These are phyloP conservation scores for Hemichromis elongatus DNA, from an alignment of 2,113 vertebrate species.

Conservation along the genomic window DNA sequence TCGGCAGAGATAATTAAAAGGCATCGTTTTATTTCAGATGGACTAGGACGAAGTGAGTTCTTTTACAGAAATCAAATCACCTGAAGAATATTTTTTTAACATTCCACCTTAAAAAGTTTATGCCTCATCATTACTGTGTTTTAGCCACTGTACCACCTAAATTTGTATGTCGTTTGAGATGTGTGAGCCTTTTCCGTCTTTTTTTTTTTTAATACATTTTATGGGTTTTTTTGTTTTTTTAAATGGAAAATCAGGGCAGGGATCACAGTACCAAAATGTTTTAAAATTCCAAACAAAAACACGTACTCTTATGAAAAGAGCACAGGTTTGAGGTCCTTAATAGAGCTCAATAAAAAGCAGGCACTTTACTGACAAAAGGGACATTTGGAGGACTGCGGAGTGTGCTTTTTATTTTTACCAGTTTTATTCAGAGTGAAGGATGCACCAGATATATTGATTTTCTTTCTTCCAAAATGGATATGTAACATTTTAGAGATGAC, in stretches of 20 bases:
- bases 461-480: constrained; percentile 35
- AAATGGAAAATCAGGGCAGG: not conserved
- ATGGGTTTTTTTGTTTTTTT: too few species aligned
- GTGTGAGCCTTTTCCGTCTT: too few species aligned
- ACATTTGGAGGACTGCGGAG: not conserved
- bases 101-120: not conserved
- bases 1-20: not conserved
- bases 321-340: not conserved
- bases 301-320: not conserved
- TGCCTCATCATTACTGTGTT: not conserved
- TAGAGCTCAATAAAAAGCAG: not conserved
- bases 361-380: not conserved
- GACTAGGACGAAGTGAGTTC: not conserved
- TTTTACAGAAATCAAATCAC: not conserved
- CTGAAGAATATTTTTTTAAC: not conserved
- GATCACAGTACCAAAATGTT: not conserved
- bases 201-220: not conserved
- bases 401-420: not conserved
- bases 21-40: not conserved
- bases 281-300: not conserved
- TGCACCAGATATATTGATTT: constrained; percentile 33
- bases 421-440: constrained; percentile 21
- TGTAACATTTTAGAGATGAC: constrained; percentile 27
- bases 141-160: not conserved
- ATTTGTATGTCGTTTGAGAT: not conserved